phyloP scores from a whole-genome alignment of 2,888 invertebrate species.

The Yponomeuta malinellus region DNA sequence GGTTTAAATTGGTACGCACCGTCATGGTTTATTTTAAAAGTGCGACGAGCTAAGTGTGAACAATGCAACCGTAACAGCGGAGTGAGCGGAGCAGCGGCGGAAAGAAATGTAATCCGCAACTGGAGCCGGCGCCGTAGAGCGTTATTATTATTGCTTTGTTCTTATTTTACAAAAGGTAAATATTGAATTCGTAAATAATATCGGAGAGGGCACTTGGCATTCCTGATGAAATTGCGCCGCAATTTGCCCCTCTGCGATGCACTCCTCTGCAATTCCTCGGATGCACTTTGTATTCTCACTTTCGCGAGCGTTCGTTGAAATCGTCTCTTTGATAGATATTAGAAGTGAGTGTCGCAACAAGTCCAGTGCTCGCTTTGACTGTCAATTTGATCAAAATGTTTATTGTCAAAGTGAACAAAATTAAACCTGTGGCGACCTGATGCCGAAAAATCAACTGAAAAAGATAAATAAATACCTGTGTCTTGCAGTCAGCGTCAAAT shows the following conservation, averaged over 20 bases:
- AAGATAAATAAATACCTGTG: too few species aligned
- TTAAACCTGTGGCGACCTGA: too few species aligned
- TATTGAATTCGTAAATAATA: slow-evolving; percentile 20
- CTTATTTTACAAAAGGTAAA: slow-evolving; percentile 30
- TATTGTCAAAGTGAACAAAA: too few species aligned
- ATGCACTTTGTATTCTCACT: background rate
- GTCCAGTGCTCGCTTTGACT: background rate
- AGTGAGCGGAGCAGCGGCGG: slow-evolving; percentile 27
- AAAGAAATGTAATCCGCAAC: slow-evolving; percentile 57
- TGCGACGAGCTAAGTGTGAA: slow-evolving; percentile 36
- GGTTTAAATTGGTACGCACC: background rate
- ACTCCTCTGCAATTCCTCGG: background rate
- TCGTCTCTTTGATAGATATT: background rate
- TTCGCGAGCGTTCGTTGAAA: background rate
- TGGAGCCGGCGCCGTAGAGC: slow-evolving; percentile 37
- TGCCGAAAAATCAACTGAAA: too few species aligned
- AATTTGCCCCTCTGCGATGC: slow-evolving; percentile 14
- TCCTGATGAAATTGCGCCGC: slow-evolving; percentile 16
- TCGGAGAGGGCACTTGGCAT: slow-evolving; percentile 10
- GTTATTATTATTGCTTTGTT: slow-evolving; percentile 41
- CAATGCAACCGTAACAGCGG: slow-evolving; percentile 21
- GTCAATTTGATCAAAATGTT: too few species aligned
- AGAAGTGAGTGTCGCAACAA: background rate
- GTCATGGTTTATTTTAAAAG: slow-evolving; percentile 41
- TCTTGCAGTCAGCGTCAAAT: too few species aligned